phyloP scores from a whole-genome alignment of 1,140 invertebrate species.

The Phymorhynchus buccinoides region DNA sequence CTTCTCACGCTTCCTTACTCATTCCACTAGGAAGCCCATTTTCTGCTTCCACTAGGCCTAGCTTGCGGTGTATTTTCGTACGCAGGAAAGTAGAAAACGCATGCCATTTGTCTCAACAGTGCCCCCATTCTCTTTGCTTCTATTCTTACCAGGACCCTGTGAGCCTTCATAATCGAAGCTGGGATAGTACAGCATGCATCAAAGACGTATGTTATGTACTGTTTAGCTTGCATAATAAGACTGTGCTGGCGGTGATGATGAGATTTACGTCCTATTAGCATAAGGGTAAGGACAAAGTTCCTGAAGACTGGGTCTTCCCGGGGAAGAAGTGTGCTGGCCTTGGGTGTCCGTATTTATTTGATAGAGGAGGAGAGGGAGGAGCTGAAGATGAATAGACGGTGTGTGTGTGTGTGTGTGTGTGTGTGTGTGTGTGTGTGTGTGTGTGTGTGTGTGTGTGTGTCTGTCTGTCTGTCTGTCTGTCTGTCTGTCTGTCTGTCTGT shows the following conservation, averaged over 20 bases:
- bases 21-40: neutral
- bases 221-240: too few species aligned
- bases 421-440: conserved; percentile 2
- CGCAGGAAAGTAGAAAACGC: conserved; percentile 22
- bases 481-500: conserved; percentile 17
- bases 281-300: too few species aligned
- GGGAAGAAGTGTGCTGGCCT: too few species aligned
- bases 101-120: conserved; percentile 21
- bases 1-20: neutral
- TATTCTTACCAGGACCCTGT: neutral
- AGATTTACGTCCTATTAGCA: too few species aligned
- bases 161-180: too few species aligned
- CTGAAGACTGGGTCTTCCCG: too few species aligned
- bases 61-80: conserved; percentile 3
- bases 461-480: conserved; percentile 17
- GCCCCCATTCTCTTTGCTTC: neutral
- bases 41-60: neutral
- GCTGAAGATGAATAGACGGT: neutral
- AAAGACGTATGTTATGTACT: too few species aligned
- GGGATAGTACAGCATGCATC: too few species aligned
- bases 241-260: too few species aligned
- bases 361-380: too few species aligned
- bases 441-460: conserved; percentile 14
- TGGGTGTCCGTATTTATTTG: too few species aligned
- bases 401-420: neutral